Evolutionary conservation across 2,113 vertebrate genomes (phyloP).

Genomic region (Sphaerodactylus townsendi): DNA sequence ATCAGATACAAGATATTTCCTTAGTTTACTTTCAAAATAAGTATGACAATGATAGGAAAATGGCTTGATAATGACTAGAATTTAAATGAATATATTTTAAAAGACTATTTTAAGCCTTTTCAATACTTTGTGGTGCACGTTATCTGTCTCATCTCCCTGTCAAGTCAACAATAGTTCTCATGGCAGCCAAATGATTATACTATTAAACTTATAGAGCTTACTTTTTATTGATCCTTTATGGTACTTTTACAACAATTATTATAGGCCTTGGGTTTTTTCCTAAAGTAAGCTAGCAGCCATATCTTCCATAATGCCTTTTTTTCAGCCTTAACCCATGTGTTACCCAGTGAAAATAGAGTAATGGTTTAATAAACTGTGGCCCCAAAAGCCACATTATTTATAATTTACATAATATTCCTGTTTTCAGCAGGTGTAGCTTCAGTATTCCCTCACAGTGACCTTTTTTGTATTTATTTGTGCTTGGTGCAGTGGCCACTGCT

Average conservation of each 20-base stretch:
- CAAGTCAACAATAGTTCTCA: slow-evolving; percentile 17
- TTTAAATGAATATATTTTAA: slow-evolving; percentile 14
- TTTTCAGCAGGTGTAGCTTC: too few species aligned
- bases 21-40: slow-evolving; percentile 31
- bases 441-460: too few species aligned
- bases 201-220: slow-evolving; percentile 16
- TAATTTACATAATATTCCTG: too few species aligned
- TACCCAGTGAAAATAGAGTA: background rate
- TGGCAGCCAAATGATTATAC: slow-evolving; percentile 1
- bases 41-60: slow-evolving; percentile 25
- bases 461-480: too few species aligned
- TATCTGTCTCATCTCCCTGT: slow-evolving; percentile 21
- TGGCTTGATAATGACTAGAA: slow-evolving; percentile 19
- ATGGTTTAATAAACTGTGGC: background rate
- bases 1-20: slow-evolving; percentile 11
- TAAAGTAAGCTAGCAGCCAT: background rate
- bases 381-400: too few species aligned
- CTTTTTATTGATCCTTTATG: background rate
- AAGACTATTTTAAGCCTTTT: background rate
- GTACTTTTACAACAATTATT: background rate
- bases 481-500: too few species aligned
- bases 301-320: background rate
- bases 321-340: background rate
- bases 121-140: background rate
- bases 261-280: background rate